Evolutionary conservation across 1,140 invertebrate genomes (phyloP), one percentile per base, ranked within the genome.

Genomic region (Drosophila mayri): DNA sequence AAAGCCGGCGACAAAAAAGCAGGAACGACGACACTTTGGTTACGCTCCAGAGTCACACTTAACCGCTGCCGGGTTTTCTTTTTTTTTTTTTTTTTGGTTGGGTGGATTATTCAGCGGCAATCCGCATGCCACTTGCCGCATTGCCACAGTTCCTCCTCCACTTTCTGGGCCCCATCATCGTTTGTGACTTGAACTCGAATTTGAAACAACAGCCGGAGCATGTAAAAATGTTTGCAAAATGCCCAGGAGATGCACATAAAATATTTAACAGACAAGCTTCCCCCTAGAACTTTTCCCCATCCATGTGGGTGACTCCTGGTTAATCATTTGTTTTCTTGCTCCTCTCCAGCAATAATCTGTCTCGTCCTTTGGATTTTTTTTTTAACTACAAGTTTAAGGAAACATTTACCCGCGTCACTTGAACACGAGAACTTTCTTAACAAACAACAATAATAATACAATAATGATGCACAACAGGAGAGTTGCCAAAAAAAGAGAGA

Each of bases 221-320:
- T 90, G 86, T 90, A 85, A 79, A 90, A 90, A 87, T 88, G 83
- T 84, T 91, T 84, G 80, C 80, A 84, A 87, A 91, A 88, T 90
- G 88, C 90, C 84, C 90, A 76, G 63, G 88, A 91, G 90, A 91
- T 83, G 71, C 70, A 79, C 90, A 91, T 91, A 91, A 91, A 91
- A 91, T 91, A 91, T 91, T 91, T 91, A 91, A 91, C 74, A 86
- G 82, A 75, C 79, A 72, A 50, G 47, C 43, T 32, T 22, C n/a
- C 57, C 50, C 37, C 70, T 58, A 61, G 54, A 81, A 68, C 77
- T 81, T 76, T 79, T 60, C 52, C 14, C 64, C 70, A 37, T 4
- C 49, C 43, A 52, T 67, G 50, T 80, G 77, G 66, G 76, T 74
- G 79, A 60, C 63, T 57, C 60, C 64, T 73, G 87, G 76, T 87